A percentile compares a stretch with the other conserved stretches of the same genome.
These are phyloP conservation scores for Tamandua tetradactyla DNA, from an alignment of 2,797 vertebrate genomes.

Conservation along the genomic window DNA sequence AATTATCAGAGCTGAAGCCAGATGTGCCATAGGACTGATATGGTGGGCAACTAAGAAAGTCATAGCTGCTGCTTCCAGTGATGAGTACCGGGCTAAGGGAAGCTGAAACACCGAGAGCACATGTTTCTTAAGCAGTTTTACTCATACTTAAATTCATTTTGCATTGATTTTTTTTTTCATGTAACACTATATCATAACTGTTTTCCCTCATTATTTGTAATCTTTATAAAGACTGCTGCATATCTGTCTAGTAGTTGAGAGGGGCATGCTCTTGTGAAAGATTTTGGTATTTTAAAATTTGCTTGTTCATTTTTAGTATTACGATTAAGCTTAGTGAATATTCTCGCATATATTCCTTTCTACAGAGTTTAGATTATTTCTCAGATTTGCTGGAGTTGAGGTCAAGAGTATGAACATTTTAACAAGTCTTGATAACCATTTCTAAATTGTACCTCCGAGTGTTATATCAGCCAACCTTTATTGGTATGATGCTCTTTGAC, in stretches of 20 bases:
- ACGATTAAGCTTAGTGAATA: not conserved
- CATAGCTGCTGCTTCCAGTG: not conserved
- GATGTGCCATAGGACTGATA: not conserved
- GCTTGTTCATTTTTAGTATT: conserved; percentile 1
- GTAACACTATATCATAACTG: not conserved
- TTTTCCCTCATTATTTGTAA: not conserved
- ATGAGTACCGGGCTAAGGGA: not conserved
- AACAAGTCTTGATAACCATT: not conserved
- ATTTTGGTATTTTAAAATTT: not conserved
- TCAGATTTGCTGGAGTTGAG: not conserved
- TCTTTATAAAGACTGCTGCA: not conserved
- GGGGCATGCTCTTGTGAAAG: not conserved
- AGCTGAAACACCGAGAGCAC: not conserved
- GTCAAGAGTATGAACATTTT: not conserved
- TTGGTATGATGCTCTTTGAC: not conserved
- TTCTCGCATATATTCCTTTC: not conserved
- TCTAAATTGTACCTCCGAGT: not conserved
- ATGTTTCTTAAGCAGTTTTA: not conserved
- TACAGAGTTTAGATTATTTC: not conserved
- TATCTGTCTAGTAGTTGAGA: not conserved
- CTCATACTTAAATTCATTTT: not conserved
- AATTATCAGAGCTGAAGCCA: not conserved
- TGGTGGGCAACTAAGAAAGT: not conserved
- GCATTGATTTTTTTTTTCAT: not conserved
- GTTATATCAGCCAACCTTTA: not conserved